Conservation (phyloP, 2,113 vertebrate genomes). For the Clinocottus analis region DNA sequence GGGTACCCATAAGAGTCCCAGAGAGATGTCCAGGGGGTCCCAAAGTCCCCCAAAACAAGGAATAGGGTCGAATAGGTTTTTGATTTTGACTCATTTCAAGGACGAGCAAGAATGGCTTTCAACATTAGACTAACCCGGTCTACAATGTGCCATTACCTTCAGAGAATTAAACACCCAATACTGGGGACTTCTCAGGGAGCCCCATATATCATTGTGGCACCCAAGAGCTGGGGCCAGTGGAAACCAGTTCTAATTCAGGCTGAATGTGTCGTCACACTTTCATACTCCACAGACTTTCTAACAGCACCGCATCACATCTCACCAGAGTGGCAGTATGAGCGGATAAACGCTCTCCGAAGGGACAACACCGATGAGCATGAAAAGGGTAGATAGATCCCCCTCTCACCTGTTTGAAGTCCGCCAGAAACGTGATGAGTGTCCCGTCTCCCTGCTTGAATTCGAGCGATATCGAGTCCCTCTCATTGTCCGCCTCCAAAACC, state of each 20-base stretch:
- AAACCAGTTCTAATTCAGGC: neutral
- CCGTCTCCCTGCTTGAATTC: constrained; percentile 93
- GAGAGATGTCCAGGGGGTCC: neutral
- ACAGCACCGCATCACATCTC: neutral
- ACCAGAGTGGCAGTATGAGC: neutral
- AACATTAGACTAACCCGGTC: neutral
- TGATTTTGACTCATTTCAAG: neutral
- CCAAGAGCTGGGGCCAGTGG: neutral
- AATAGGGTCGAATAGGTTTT: too few species aligned
- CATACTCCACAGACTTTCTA: neutral
- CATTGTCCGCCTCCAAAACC: constrained; percentile 92
- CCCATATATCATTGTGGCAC: neutral
- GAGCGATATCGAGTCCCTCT: constrained; percentile 88
- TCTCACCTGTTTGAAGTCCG: constrained; percentile 94
- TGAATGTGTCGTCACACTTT: neutral
- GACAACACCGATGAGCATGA: neutral
- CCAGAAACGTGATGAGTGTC: constrained; percentile 91
- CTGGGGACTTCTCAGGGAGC: neutral
- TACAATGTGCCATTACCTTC: too few species aligned
- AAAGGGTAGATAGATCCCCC: neutral
- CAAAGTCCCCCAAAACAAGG: neutral
- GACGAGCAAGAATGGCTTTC: neutral
- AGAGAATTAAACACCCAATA: neutral
- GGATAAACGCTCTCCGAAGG: neutral
- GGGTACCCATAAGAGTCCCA: neutral